Evolutionary conservation across 1,140 invertebrate genomes (phyloP).

Genomic region (Thalassaphorura encarpata): DNA sequence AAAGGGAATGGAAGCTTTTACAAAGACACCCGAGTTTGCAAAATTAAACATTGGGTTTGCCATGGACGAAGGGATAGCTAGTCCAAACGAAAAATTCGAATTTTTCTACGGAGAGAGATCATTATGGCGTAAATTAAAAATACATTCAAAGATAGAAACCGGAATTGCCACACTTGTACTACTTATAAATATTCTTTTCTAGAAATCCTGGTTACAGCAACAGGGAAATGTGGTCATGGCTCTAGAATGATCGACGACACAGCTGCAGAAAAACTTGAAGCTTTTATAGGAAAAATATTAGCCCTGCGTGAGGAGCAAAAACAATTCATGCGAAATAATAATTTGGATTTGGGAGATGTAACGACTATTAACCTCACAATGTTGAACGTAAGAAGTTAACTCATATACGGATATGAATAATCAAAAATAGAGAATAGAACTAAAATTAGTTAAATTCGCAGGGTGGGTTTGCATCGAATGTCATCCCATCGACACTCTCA

Average conservation of each 20-base stretch:
- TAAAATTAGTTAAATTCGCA: constrained; percentile 33
- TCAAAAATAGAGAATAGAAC: constrained; percentile 11
- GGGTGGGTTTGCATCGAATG: constrained; percentile 84
- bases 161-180: constrained; percentile 77
- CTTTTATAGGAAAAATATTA: constrained; percentile 65
- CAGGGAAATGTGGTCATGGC: background rate
- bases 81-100: constrained; percentile 49
- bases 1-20: constrained; percentile 73
- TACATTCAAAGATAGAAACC: constrained; percentile 43
- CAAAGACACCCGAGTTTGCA: constrained; percentile 62
- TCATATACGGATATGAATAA: too few species aligned
- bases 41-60: constrained; percentile 76
- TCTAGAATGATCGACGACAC: constrained; percentile 39
- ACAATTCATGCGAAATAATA: constrained; percentile 51
- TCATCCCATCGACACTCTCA: constrained; percentile 66
- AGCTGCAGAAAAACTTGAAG: constrained; percentile 69
- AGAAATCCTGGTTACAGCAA: background rate
- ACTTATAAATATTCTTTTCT: constrained; percentile 52
- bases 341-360: constrained; percentile 65
- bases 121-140: background rate
- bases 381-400: constrained; percentile 48
- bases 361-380: constrained; percentile 78
- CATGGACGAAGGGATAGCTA: constrained; percentile 79
- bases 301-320: constrained; percentile 56
- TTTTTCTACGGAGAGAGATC: constrained; percentile 61